phyloP scores from a whole-genome alignment of 1,140 invertebrate genomes.

The Trichoplusia ni region DNA sequence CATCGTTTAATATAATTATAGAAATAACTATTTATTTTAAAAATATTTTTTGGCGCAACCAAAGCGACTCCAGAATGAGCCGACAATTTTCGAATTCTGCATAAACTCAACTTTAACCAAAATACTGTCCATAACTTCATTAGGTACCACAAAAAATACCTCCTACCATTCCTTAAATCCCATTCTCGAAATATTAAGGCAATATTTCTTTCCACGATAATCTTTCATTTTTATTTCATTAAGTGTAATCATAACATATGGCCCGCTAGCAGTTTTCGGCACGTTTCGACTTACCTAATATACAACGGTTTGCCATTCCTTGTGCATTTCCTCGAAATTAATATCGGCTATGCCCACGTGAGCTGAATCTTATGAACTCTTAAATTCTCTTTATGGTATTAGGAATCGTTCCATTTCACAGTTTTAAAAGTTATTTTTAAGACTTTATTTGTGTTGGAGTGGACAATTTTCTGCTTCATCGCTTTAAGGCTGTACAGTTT shows the following conservation, averaged over 20 bases:
- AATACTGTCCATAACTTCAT: too few relatives aligned
- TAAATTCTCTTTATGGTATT: slow-evolving; percentile 25
- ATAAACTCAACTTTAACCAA: too few relatives aligned
- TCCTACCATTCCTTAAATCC: neutral
- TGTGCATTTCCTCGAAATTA: slow-evolving; percentile 38
- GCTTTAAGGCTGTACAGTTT: too few relatives aligned
- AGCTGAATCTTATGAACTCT: slow-evolving; percentile 26
- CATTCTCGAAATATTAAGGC: slow-evolving; percentile 3
- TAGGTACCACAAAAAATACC: neutral
- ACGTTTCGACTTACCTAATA: slow-evolving; percentile 7
- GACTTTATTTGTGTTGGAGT: slow-evolving; percentile 9
- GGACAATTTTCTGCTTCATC: slow-evolving; percentile 5
- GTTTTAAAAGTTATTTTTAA: slow-evolving; percentile 15
- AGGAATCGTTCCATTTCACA: slow-evolving; percentile 9
- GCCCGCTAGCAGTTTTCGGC: slow-evolving; percentile 18
- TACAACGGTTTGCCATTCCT: slow-evolving; percentile 16
- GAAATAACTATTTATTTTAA: too few relatives aligned
- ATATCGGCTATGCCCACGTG: slow-evolving; percentile 32
- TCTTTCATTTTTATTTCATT: slow-evolving; percentile 31
- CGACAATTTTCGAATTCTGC: too few relatives aligned
- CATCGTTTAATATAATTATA: too few relatives aligned
- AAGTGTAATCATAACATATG: slow-evolving; percentile 18
- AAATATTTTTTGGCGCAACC: too few relatives aligned
- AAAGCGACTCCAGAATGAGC: too few relatives aligned
- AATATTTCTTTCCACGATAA: slow-evolving; percentile 2